These are phyloP conservation scores for Pristiophorus japonicus DNA, from an alignment of 2,113 vertebrate species.

Conservation along the genomic window DNA sequence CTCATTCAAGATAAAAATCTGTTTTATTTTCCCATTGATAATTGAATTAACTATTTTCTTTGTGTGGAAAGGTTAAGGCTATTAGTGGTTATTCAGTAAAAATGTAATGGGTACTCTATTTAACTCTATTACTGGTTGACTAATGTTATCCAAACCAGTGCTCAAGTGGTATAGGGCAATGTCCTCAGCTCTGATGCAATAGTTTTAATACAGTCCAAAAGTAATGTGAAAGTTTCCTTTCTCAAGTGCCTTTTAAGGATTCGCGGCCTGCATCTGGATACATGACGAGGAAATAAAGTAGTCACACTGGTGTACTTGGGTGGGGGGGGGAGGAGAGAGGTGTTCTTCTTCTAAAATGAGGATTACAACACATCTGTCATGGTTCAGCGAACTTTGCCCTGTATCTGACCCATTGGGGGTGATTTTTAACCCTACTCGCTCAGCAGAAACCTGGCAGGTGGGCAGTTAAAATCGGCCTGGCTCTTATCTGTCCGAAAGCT, in stretches of 20 bases:
- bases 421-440: too few species aligned
- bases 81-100: background rate
- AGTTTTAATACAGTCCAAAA: background rate
- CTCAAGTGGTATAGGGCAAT: background rate
- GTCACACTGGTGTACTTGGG: background rate
- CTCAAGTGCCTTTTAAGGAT: background rate
- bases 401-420: background rate
- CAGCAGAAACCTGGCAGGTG: too few species aligned
- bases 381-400: background rate
- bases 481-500: too few species aligned
- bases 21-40: background rate
- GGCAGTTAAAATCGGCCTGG: too few species aligned
- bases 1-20: background rate
- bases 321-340: too few species aligned
- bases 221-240: background rate
- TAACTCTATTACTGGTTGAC: background rate
- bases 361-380: background rate
- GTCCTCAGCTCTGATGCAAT: background rate
- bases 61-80: background rate
- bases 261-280: background rate
- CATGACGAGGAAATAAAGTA: background rate
- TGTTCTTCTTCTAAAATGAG: background rate
- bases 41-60: slow-evolving; percentile 11
- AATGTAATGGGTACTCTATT: background rate
- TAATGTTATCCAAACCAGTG: background rate